These are phyloP conservation scores for Phylloscopus collybita DNA, from an alignment of 2,797 vertebrate species.

Conservation along the genomic window DNA sequence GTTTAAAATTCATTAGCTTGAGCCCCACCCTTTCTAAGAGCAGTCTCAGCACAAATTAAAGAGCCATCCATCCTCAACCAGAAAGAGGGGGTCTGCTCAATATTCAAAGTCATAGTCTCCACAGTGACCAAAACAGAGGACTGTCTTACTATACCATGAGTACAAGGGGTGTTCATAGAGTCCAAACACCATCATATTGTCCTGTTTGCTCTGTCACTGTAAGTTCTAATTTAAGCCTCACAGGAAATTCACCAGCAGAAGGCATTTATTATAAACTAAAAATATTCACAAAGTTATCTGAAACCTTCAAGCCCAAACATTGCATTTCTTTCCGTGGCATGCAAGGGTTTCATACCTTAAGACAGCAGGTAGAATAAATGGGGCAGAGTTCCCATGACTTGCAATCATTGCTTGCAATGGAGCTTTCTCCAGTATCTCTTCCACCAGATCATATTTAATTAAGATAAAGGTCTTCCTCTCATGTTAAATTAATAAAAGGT, in stretches of 20 bases:
- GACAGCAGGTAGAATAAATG: neutral
- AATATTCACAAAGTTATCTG: neutral
- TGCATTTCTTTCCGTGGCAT: neutral
- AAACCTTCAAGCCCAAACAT: neutral
- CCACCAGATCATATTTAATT: neutral
- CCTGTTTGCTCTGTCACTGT: neutral
- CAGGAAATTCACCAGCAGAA: neutral
- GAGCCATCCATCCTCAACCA: neutral
- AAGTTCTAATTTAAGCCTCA: neutral
- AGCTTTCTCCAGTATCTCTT: neutral
- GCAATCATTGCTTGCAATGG: neutral
- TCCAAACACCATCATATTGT: neutral
- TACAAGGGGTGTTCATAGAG: neutral
- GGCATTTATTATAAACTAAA: neutral
- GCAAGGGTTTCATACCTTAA: neutral
- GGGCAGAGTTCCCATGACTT: neutral
- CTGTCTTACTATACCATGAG: neutral
- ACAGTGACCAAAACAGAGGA: neutral
- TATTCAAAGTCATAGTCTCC: neutral
- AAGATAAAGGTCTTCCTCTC: slow-evolving; percentile 3
- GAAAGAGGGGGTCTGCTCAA: neutral
- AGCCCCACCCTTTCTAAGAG: neutral
- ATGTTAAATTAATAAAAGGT: neutral
- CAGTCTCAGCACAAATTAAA: neutral
- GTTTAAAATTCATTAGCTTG: slow-evolving; percentile 6